Evolutionary conservation across 2,888 invertebrate genomes (phyloP).

Genomic region (Chesias legatella): DNA sequence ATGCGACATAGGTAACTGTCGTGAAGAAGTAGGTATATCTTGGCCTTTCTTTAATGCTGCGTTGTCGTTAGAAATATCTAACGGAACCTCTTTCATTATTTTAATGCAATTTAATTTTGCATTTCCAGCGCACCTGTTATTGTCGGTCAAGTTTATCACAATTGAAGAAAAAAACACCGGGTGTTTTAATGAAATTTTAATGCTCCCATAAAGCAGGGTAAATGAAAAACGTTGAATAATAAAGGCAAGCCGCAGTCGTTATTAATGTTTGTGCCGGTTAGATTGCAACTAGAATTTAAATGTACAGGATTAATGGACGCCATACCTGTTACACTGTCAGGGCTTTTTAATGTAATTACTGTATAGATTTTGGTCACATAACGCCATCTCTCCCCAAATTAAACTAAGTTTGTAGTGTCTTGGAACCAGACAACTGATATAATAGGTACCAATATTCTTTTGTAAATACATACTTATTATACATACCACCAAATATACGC

Average conservation of each 20-base stretch:
- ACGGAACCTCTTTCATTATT: neutral
- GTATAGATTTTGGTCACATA: too few relatives aligned
- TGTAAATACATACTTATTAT: too few relatives aligned
- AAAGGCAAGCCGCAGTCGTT: constrained; percentile 26
- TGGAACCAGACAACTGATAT: too few relatives aligned
- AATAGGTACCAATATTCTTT: too few relatives aligned
- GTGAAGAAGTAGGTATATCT: neutral
- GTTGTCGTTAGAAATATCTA: too few relatives aligned
- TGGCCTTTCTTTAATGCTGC: too few relatives aligned
- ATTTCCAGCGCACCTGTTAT: constrained; percentile 13
- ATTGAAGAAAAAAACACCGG: constrained; percentile 14
- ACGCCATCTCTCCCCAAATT: too few relatives aligned
- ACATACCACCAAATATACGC: too few relatives aligned
- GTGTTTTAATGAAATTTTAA: constrained; percentile 30
- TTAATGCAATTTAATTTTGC: neutral
- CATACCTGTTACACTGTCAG: constrained; percentile 1
- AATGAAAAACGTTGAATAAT: constrained; percentile 38
- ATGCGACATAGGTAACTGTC: too few relatives aligned
- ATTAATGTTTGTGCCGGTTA: constrained; percentile 31
- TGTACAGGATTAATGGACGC: constrained; percentile 12
- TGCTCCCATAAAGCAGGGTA: constrained; percentile 35
- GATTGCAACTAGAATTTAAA: constrained; percentile 22
- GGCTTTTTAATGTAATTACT: too few relatives aligned
- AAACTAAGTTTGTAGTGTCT: too few relatives aligned
- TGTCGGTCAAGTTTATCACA: constrained; percentile 19